Evolutionary conservation across 2,113 vertebrate genomes (phyloP).

Genomic region (Elaphurus davidianus): DNA sequence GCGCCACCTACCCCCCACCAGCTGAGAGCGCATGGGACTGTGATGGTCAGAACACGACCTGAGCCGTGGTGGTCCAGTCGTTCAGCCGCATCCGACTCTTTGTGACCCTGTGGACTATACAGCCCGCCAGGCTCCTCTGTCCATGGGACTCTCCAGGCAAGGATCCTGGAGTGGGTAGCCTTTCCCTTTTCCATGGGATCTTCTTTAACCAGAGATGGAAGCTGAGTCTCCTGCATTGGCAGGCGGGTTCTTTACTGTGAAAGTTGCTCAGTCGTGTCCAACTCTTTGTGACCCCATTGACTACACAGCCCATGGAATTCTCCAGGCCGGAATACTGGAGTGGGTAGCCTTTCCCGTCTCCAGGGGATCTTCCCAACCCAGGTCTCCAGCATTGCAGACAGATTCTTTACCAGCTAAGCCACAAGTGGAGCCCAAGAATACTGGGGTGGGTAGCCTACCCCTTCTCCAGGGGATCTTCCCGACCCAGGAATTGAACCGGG

Average conservation of each 20-base stretch:
- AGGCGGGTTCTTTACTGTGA: neutral
- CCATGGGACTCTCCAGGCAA: neutral
- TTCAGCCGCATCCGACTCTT: neutral
- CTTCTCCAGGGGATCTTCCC: neutral
- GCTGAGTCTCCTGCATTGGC: neutral
- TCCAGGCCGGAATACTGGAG: neutral
- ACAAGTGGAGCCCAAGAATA: neutral
- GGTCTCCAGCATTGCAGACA: neutral
- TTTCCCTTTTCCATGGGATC: neutral
- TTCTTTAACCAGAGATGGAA: neutral
- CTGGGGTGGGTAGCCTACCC: neutral
- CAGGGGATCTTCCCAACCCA: neutral
- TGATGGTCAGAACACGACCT: accelerated
- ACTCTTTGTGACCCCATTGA: neutral
- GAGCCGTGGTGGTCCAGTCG: neutral
- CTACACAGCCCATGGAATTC: neutral
- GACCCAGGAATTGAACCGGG: neutral
- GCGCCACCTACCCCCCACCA: neutral
- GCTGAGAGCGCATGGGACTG: too few species aligned
- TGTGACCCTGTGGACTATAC: neutral
- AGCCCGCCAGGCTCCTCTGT: neutral
- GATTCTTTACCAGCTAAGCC: neutral
- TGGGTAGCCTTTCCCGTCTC: neutral
- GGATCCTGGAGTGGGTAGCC: neutral
- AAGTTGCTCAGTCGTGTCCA: neutral